Conservation (phyloP, 2,888 invertebrate species). For the Amblyteles armatorius region DNA sequence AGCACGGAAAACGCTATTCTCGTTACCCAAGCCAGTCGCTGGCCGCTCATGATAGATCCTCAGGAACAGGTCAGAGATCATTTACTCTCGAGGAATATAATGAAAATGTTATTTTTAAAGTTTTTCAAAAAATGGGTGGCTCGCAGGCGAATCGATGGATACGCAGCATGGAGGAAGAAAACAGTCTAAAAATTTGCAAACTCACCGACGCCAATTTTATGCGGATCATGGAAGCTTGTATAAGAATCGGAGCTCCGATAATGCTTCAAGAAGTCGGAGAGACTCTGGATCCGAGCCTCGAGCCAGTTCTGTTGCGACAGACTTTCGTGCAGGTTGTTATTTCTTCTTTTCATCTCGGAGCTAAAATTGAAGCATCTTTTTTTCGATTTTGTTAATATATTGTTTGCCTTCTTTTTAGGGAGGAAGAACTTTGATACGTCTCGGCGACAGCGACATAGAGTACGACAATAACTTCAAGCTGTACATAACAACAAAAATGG, state of each 20-base stretch:
- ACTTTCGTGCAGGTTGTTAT: conserved; percentile 89
- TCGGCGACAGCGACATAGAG: conserved; percentile 96
- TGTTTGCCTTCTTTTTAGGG: conserved; percentile 85
- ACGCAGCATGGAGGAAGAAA: conserved; percentile 92
- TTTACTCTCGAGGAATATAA: conserved; percentile 22
- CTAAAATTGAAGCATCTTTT: background rate
- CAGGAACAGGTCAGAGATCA: conserved; percentile 91
- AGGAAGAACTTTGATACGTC: conserved; percentile 92
- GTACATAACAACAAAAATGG: conserved; percentile 95
- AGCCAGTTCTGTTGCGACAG: conserved; percentile 93
- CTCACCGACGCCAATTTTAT: conserved; percentile 91
- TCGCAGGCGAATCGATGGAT: conserved; percentile 95
- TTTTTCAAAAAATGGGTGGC: background rate
- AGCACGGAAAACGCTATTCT: conserved; percentile 97
- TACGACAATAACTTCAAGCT: conserved; percentile 94
- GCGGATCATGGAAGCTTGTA: conserved; percentile 92
- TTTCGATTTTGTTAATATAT: background rate
- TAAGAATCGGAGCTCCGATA: conserved; percentile 94
- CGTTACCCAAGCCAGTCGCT: conserved; percentile 92
- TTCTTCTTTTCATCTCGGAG: background rate
- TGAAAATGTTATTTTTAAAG: background rate
- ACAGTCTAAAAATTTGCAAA: conserved; percentile 92
- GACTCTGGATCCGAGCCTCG: conserved; percentile 93
- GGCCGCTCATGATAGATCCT: conserved; percentile 98
- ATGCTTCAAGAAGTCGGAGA: conserved; percentile 96